Evolutionary conservation across 2,888 invertebrate species (phyloP).

Genomic region (Vesta saturnalis): DNA sequence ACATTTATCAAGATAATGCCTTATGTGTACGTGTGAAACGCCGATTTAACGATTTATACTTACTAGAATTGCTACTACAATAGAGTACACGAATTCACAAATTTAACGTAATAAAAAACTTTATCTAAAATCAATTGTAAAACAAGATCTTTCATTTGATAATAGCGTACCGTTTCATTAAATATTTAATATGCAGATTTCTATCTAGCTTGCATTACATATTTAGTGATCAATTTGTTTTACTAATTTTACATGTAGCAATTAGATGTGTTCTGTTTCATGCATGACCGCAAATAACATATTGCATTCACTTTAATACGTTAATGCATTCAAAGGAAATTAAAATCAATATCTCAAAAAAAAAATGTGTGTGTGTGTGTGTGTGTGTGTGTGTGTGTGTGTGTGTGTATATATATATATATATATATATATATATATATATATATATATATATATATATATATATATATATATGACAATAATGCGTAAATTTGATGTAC

Average conservation of each 20-base stretch:
- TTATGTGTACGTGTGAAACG: conserved; percentile 25
- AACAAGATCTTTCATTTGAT: conserved; percentile 3
- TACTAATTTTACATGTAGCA: background rate
- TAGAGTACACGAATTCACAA: conserved; percentile 23
- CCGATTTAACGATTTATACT: conserved; percentile 32
- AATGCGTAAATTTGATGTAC: too few species aligned
- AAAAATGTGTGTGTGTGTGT: too few species aligned
- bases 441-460: too few species aligned
- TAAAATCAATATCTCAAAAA: too few species aligned
- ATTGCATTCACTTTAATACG: background rate
- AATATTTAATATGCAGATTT: conserved; percentile 6
- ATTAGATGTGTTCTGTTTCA: background rate
- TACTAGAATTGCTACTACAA: conserved; percentile 20
- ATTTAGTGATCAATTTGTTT: background rate
- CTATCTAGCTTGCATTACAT: background rate
- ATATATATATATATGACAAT: too few species aligned
- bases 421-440: too few species aligned
- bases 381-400: too few species aligned
- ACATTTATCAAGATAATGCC: conserved; percentile 35
- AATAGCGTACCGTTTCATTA: background rate
- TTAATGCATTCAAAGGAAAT: conserved; percentile 1
- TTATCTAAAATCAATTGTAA: conserved; percentile 20
- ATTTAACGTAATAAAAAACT: conserved; percentile 13
- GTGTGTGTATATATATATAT: too few species aligned
- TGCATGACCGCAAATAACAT: background rate